phyloP scores from a whole-genome alignment of 2,888 invertebrate species.

The Barypeithes pellucidus region DNA sequence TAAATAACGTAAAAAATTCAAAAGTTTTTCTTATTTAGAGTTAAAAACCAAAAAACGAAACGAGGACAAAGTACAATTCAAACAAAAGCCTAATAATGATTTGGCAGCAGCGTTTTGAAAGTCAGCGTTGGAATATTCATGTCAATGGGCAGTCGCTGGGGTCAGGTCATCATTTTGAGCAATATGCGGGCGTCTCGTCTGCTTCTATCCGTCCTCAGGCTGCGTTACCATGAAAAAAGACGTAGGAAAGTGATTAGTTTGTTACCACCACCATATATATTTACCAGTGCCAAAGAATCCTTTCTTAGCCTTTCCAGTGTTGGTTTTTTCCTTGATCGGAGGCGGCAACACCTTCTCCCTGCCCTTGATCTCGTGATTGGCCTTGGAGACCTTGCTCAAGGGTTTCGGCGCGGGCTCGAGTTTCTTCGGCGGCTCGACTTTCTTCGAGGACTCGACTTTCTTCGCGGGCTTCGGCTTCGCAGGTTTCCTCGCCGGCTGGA shows the following conservation, averaged over 20 bases:
- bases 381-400: conserved; percentile 54
- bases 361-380: conserved; percentile 52
- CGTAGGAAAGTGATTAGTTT: conserved; percentile 62
- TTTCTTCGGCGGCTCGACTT: conserved; percentile 19
- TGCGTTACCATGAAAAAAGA: conserved; percentile 65
- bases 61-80: conserved; percentile 17
- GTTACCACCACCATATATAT: conserved; percentile 86
- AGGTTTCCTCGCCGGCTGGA: conserved; percentile 51
- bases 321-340: conserved; percentile 70
- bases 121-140: conserved; percentile 9
- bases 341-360: conserved; percentile 61
- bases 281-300: conserved; percentile 91
- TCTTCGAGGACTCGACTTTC: conserved; percentile 31
- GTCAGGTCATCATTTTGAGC: conserved; percentile 23
- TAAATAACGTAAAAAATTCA: conserved; percentile 1
- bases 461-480: background rate
- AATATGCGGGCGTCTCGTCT: conserved; percentile 1
- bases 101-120: conserved; percentile 26
- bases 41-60: conserved; percentile 15
- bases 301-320: conserved; percentile 74
- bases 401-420: conserved; percentile 40
- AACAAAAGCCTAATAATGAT: conserved; percentile 29
- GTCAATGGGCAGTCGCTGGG: conserved; percentile 32
- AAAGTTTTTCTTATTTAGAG: conserved; percentile 3
- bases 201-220: conserved; percentile 61